A percentile compares a stretch with the other conserved stretches of the same genome.
Conservation (phyloP, 1,140 invertebrate species). For the Dendroctonus valens region DNA sequence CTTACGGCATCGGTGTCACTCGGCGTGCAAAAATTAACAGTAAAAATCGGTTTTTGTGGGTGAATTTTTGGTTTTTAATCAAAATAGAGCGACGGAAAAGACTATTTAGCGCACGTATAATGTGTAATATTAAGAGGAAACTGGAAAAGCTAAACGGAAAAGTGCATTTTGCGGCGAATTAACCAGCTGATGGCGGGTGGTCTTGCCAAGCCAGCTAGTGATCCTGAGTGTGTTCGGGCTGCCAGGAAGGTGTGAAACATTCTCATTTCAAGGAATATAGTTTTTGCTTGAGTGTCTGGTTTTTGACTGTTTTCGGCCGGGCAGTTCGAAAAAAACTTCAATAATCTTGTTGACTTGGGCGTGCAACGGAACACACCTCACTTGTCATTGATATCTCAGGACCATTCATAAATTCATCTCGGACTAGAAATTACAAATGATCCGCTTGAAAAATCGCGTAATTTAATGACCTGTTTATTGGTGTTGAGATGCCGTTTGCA, state of each 20-base stretch:
- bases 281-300: slow-evolving; percentile 5
- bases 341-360: slow-evolving; percentile 37
- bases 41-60: slow-evolving; percentile 31
- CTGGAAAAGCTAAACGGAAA: slow-evolving; percentile 36
- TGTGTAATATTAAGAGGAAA: slow-evolving; percentile 34
- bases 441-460: slow-evolving; percentile 39
- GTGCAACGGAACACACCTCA: slow-evolving; percentile 47
- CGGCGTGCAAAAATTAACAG: slow-evolving; percentile 43
- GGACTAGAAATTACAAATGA: slow-evolving; percentile 38
- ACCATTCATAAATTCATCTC: slow-evolving; percentile 42
- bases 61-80: slow-evolving; percentile 17
- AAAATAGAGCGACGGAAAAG: slow-evolving; percentile 9
- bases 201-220: slow-evolving; percentile 37
- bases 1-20: slow-evolving; percentile 48
- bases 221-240: slow-evolving; percentile 29
- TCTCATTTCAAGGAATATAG: slow-evolving; percentile 5
- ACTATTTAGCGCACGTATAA: slow-evolving; percentile 36
- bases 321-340: slow-evolving; percentile 12
- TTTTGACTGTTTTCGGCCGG: slow-evolving; percentile 4
- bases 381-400: slow-evolving; percentile 45
- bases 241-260: slow-evolving; percentile 28
- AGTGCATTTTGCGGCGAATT: slow-evolving; percentile 45
- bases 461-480: slow-evolving; percentile 41
- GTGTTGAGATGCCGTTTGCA: slow-evolving; percentile 42
- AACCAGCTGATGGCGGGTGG: slow-evolving; percentile 53